Conservation (phyloP, 2,113 vertebrate species). For the Todiramphus saurophagus region DNA sequence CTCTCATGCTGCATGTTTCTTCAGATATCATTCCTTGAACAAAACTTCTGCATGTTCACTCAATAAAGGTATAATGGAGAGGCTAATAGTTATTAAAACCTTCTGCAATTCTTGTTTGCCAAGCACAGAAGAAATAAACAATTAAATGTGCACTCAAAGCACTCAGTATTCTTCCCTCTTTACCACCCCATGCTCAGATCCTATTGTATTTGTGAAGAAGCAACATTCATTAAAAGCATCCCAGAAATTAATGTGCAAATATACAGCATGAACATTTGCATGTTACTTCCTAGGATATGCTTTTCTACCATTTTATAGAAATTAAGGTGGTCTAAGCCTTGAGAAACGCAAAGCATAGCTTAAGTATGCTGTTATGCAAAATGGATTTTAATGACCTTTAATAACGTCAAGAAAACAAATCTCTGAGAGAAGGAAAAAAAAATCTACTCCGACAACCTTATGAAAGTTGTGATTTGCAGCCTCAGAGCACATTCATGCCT, state of each 20-base stretch:
- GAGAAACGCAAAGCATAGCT: neutral
- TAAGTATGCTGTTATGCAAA: neutral
- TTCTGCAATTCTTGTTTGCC: neutral
- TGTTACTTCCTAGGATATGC: neutral
- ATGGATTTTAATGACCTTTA: slow-evolving; percentile 18
- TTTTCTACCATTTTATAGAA: neutral
- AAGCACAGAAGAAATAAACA: neutral
- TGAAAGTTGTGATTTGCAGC: neutral
- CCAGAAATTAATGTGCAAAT: neutral
- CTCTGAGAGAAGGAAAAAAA: neutral
- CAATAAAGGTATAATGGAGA: neutral
- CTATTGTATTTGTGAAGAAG: neutral
- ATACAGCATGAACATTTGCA: neutral
- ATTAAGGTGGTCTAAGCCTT: neutral
- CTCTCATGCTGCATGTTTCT: neutral
- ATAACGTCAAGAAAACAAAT: slow-evolving; percentile 18
- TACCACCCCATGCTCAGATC: neutral
- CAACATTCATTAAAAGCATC: neutral
- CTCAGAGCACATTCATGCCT: neutral
- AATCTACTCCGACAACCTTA: neutral
- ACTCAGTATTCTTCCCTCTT: neutral
- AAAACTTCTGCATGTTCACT: neutral
- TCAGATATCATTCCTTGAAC: neutral
- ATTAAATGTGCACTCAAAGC: neutral
- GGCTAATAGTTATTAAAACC: neutral